Percentiles rank a stretch among this genome's conserved stretches.
Evolutionary conservation across 2,888 invertebrate species (phyloP).

Genomic region (Sesia bembeciformis): DNA sequence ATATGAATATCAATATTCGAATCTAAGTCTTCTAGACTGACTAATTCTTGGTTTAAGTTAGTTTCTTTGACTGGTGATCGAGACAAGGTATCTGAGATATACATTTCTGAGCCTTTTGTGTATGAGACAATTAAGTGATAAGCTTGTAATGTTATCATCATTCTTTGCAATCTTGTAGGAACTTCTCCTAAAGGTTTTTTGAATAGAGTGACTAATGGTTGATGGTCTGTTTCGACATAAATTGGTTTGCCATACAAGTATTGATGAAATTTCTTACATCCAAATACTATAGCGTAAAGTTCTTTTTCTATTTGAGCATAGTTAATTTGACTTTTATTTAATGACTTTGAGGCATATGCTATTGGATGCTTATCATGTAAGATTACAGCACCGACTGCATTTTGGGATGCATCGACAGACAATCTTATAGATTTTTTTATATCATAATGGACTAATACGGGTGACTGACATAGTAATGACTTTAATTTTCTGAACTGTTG

Average conservation of each 20-base stretch:
- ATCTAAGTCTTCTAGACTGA: neutral
- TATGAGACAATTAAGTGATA: constrained; percentile 5
- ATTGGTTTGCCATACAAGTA: constrained; percentile 5
- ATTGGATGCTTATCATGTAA: constrained; percentile 14
- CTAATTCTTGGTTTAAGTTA: neutral
- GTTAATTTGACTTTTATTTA: constrained; percentile 11
- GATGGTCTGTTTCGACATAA: constrained; percentile 6
- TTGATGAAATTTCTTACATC: constrained; percentile 3
- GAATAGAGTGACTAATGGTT: neutral
- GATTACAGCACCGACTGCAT: constrained; percentile 10
- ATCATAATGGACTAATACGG: constrained; percentile 9
- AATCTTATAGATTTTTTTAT: constrained; percentile 6
- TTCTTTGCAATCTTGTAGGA: constrained; percentile 4
- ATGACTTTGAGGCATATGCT: constrained; percentile 15
- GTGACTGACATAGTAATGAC: constrained; percentile 7
- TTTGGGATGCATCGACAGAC: constrained; percentile 8
- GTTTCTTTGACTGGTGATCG: neutral
- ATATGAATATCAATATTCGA: constrained; percentile 2
- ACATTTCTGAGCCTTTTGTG: constrained; percentile 5
- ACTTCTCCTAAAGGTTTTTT: constrained; percentile 3
- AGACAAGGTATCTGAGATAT: constrained; percentile 6
- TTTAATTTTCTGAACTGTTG: constrained; percentile 6
- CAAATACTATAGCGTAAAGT: constrained; percentile 8
- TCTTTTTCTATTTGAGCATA: constrained; percentile 19
- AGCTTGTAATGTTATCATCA: constrained; percentile 5